A percentile compares a stretch with the other conserved stretches of the same genome.
These are phyloP conservation scores for Egretta garzetta DNA, from an alignment of 2,113 vertebrate genomes.

Conservation along the genomic window DNA sequence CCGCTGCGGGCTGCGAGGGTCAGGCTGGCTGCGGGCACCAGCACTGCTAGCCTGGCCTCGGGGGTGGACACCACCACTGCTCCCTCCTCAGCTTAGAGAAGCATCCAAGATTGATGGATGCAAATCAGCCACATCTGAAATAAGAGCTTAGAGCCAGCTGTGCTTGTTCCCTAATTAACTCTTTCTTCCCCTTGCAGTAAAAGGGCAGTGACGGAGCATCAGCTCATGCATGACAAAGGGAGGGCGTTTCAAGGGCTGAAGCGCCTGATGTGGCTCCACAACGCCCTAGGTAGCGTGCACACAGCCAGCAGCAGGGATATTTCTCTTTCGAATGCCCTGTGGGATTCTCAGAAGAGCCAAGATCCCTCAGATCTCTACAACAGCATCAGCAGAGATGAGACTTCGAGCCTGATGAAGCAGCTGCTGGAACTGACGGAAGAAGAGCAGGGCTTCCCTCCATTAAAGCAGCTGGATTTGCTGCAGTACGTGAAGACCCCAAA, in stretches of 20 bases:
- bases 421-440: neutral
- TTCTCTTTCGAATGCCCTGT: neutral
- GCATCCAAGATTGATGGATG: neutral
- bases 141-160: neutral
- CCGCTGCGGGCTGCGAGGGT: neutral
- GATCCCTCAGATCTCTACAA: neutral
- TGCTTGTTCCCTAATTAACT: neutral
- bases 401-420: neutral
- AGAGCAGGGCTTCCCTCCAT: neutral
- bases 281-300: conserved; percentile 77
- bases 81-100: neutral
- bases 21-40: neutral
- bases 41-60: neutral
- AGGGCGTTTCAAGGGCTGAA: conserved; percentile 80
- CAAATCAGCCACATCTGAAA: neutral
- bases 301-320: conserved; percentile 64
- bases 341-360: neutral
- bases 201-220: conserved; percentile 81
- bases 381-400: neutral
- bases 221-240: conserved; percentile 81
- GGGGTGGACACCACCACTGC: neutral
- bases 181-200: conserved; percentile 53
- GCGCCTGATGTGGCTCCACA: conserved; percentile 81
- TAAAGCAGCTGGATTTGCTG: neutral
- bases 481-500: neutral